Evolutionary conservation across 2,888 invertebrate genomes (phyloP), one percentile per base, ranked within the genome.

Genomic region (Calameuta pallipes): DNA sequence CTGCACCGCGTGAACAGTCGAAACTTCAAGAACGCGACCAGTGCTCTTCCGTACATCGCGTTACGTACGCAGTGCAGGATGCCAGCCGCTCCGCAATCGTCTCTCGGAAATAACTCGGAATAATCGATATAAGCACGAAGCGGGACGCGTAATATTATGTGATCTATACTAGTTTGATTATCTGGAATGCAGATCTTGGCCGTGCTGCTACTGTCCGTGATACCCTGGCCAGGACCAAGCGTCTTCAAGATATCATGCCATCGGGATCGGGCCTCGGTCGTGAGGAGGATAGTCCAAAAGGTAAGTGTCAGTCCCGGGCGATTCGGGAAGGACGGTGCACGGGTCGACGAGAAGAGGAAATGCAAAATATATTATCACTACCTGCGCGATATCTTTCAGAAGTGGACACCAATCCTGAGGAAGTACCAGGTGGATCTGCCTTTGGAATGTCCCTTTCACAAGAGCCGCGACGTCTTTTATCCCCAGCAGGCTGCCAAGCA

Each of bases 351-450:
- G 15, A 41, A 41, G 1, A 41, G 37, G 1, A 37, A 41, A 13
- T 41, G 13, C 1, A 41, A 15, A 15, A 41, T 37, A 36, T 12
- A 36, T 3, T 36, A 1, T 15, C 1, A 4, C 23, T 11, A 31
- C 74, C 0, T 4, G 1, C 15, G 37, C 33, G 30, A 15, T 75
- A 78, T 76, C 41, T 82, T 85, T 15, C 85, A 94, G 94, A 97
- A 97, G 95, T 97, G 97, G 97, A 94, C 96, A 84, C 97, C 98
- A 78, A 95, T 97, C 81, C 93, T 98, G 92, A 97, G 97, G 89
- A 96, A 97, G 92, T 97, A 97, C 93, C 96, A 97, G 92, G 96
- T 97, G 80, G 95, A 95, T 89, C 92, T 98, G 85, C 97, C 97
- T 30, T 91, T 97, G 87, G 97, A 97, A 92, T 98, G 98, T 91